These are phyloP conservation scores for Plusia festucae DNA, from an alignment of 2,888 invertebrate genomes.

Conservation along the genomic window DNA sequence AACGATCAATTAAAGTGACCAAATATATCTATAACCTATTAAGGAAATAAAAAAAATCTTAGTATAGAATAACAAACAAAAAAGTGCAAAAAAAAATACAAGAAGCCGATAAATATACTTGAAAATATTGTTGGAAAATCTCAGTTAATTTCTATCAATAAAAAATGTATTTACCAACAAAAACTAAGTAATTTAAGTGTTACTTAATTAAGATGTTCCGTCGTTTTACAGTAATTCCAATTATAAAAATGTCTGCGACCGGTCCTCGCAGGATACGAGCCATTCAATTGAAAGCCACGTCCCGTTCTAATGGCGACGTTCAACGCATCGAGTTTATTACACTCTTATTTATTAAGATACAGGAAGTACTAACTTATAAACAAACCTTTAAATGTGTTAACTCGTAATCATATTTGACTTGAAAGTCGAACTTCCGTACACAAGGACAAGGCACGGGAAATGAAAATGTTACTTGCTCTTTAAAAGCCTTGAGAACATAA, in stretches of 20 bases:
- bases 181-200: conserved; percentile 32
- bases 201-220: conserved; percentile 44
- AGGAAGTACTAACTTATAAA: conserved; percentile 5
- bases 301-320: conserved; percentile 32
- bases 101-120: no score
- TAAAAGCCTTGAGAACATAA: background rate
- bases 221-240: conserved; percentile 22
- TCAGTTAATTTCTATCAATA: no score
- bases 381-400: background rate
- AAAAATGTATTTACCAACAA: conserved; percentile 5
- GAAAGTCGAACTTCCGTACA: background rate
- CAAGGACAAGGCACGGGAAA: background rate
- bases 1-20: no score
- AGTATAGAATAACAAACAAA: no score
- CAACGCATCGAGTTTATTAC: conserved; percentile 31
- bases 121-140: no score
- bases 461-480: background rate
- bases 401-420: background rate
- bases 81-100: no score
- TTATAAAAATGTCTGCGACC: conserved; percentile 34
- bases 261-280: conserved; percentile 43
- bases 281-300: conserved; percentile 50
- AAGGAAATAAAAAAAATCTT: no score
- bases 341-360: conserved; percentile 18
- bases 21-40: no score